phyloP scores from a whole-genome alignment of 2,888 invertebrate genomes.

The Chymomyza procnemis region DNA sequence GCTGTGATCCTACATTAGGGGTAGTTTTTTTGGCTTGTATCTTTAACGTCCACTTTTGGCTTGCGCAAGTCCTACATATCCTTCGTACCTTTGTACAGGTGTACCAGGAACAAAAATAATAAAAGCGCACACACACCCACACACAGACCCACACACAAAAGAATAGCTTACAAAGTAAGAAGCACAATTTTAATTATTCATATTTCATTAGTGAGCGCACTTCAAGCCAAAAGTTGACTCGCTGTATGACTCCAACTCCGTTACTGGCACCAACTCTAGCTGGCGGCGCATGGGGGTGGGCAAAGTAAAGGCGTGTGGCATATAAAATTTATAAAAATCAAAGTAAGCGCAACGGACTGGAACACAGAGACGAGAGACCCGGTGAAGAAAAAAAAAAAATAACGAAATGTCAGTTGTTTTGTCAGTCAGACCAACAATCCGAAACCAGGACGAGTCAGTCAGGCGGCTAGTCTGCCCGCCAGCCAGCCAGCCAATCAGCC shows the following conservation, averaged over 20 bases:
- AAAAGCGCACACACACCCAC: slow-evolving; percentile 25
- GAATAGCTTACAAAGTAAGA: neutral
- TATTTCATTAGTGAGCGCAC: slow-evolving; percentile 65
- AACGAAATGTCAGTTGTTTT: slow-evolving; percentile 17
- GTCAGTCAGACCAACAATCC: neutral
- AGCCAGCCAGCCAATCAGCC: slow-evolving; percentile 8
- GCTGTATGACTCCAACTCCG: neutral
- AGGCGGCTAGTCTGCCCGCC: neutral
- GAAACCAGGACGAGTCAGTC: neutral
- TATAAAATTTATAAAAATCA: slow-evolving; percentile 69
- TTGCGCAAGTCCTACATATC: too few species aligned
- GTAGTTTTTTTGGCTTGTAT: too few species aligned
- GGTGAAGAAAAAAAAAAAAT: too few species aligned
- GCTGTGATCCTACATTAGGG: too few species aligned
- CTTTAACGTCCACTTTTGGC: too few species aligned
- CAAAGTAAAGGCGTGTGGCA: slow-evolving; percentile 48
- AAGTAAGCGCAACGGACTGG: slow-evolving; percentile 41
- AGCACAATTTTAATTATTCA: slow-evolving; percentile 66
- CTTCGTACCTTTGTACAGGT: too few species aligned
- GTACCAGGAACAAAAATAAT: neutral
- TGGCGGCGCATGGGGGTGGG: neutral
- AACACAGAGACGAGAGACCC: slow-evolving; percentile 17
- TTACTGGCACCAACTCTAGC: neutral
- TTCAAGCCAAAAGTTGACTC: slow-evolving; percentile 12
- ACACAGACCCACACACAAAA: slow-evolving; percentile 40